Conservation (phyloP, 2,888 invertebrate genomes). For the Pimpla rufipes region DNA sequence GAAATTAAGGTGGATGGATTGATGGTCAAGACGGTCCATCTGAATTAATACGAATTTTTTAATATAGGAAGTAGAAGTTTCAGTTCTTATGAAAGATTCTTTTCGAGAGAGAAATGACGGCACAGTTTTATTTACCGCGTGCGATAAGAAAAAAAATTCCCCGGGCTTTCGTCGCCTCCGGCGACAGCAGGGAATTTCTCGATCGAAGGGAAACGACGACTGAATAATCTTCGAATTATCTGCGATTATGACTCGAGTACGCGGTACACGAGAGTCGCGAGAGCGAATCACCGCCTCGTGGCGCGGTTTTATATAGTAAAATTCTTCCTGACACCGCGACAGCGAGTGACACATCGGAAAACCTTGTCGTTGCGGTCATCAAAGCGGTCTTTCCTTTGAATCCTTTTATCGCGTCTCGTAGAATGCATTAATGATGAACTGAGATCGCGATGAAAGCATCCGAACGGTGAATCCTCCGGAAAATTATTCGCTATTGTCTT, state of each 20-base stretch:
- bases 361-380: constrained; percentile 21
- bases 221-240: not conserved
- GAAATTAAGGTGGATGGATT: too few species aligned
- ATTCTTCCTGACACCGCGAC: constrained; percentile 13
- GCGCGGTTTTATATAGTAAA: constrained; percentile 10
- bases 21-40: too few species aligned
- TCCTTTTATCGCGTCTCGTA: constrained; percentile 12
- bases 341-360: constrained; percentile 51
- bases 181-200: not conserved
- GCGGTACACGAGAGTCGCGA: constrained; percentile 5
- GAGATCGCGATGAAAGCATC: constrained; percentile 18
- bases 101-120: too few species aligned
- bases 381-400: constrained; percentile 33
- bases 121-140: too few species aligned
- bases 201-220: not conserved
- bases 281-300: constrained; percentile 15
- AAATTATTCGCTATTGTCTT: not conserved
- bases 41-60: too few species aligned
- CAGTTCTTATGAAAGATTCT: too few species aligned
- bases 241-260: not conserved
- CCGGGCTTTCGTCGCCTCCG: not conserved
- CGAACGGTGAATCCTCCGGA: not conserved
- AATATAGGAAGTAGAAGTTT: too few species aligned
- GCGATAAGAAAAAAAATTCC: too few species aligned
- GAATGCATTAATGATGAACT: not conserved